Conservation (phyloP, 1,140 invertebrate species). For the Tenebrio molitor region DNA sequence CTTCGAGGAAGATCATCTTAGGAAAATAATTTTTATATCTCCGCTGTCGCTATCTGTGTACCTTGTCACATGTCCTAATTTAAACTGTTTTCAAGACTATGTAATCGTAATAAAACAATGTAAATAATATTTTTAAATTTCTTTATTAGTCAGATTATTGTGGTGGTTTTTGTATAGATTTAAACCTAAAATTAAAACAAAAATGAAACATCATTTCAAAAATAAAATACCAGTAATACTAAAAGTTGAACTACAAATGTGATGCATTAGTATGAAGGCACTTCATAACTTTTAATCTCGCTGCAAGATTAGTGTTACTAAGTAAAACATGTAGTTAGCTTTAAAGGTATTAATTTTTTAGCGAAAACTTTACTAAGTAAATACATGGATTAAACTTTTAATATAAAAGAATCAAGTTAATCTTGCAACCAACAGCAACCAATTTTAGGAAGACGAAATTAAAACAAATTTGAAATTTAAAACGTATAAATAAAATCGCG, state of each 20-base stretch:
- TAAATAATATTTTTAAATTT: not conserved
- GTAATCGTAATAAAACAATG: conserved; percentile 1
- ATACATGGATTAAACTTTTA: conserved; percentile 35
- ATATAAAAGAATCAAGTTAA: conserved; percentile 38
- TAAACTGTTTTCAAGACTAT: not conserved
- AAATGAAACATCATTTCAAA: conserved; percentile 26
- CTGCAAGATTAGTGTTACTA: no score
- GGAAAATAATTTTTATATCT: conserved; percentile 75
- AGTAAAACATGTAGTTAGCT: conserved; percentile 8
- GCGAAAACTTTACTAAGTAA: conserved; percentile 30
- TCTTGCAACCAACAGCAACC: conserved; percentile 9
- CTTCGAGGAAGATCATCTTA: conserved; percentile 85
- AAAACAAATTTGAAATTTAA: conserved; percentile 36
- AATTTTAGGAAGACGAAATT: conserved; percentile 14
- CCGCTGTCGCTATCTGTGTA: not conserved
- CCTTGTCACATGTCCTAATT: not conserved
- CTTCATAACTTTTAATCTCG: conserved; percentile 17
- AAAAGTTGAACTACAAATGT: conserved; percentile 27
- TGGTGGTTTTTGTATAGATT: no score
- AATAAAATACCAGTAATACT: conserved; percentile 30
- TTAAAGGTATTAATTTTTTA: not conserved
- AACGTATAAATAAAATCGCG: conserved; percentile 38
- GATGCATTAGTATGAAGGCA: conserved; percentile 35
- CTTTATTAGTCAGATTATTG: conserved; percentile 33
- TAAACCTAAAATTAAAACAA: not conserved